These are phyloP conservation scores for Luperina testacea DNA, from an alignment of 2,888 invertebrate genomes.

Conservation along the genomic window DNA sequence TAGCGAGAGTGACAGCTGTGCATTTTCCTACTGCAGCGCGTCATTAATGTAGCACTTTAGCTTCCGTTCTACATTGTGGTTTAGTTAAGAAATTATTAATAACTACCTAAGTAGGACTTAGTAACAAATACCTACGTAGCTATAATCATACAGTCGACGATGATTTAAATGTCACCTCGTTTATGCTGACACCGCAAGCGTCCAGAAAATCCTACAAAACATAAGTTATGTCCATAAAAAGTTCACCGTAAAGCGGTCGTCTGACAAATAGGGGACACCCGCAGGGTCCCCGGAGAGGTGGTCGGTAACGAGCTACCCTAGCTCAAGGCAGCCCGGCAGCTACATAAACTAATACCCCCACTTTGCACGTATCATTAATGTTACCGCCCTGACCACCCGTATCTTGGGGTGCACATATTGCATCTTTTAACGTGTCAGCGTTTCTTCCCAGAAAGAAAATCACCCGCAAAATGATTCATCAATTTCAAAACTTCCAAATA, in stretches of 20 bases:
- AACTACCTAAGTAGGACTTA: slow-evolving; percentile 8
- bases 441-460: slow-evolving; percentile 31
- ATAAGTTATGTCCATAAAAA: slow-evolving; percentile 73
- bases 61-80: slow-evolving; percentile 48
- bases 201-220: slow-evolving; percentile 60
- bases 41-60: slow-evolving; percentile 59
- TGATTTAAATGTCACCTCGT: slow-evolving; percentile 53
- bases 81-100: slow-evolving; percentile 29
- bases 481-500: slow-evolving; percentile 35
- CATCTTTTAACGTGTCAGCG: slow-evolving; percentile 48
- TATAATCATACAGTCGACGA: slow-evolving; percentile 19
- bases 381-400: slow-evolving; percentile 67
- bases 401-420: slow-evolving; percentile 58
- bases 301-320: slow-evolving; percentile 73
- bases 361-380: slow-evolving; percentile 79
- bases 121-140: slow-evolving; percentile 1
- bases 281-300: slow-evolving; percentile 74
- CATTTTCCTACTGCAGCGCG: slow-evolving; percentile 60
- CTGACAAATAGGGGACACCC: slow-evolving; percentile 76
- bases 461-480: slow-evolving; percentile 34
- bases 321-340: slow-evolving; percentile 58
- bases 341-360: slow-evolving; percentile 75
- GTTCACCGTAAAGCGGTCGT: slow-evolving; percentile 73
- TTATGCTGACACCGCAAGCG: slow-evolving; percentile 56
- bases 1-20: slow-evolving; percentile 69